phyloP scores from a whole-genome alignment of 2,113 vertebrate genomes.

The Pangasianodon gigas region DNA sequence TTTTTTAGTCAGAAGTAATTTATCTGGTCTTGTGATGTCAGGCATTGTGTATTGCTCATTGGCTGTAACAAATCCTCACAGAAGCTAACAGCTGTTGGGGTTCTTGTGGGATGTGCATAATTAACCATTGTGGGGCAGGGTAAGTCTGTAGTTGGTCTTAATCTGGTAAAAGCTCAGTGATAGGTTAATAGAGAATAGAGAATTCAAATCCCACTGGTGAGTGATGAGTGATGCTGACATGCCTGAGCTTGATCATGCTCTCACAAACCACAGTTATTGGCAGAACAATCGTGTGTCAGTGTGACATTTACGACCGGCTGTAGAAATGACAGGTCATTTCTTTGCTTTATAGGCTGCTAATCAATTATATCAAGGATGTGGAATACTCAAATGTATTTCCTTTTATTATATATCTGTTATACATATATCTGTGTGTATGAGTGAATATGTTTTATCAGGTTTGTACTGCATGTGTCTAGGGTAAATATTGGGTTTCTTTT shows the following conservation, averaged over 20 bases:
- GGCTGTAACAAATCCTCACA: neutral
- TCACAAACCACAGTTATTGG: neutral
- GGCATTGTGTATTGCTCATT: neutral
- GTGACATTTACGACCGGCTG: neutral
- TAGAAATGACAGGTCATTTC: neutral
- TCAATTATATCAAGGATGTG: neutral
- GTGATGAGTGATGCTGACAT: neutral
- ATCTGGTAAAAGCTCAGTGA: neutral
- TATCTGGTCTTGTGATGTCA: neutral
- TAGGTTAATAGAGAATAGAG: neutral
- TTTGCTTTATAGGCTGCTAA: neutral
- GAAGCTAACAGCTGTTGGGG: constrained; percentile 19
- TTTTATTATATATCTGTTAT: neutral
- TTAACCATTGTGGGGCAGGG: constrained; percentile 28
- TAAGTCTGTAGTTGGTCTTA: constrained; percentile 5
- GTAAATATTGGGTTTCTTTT: neutral
- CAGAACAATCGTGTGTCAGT: constrained; percentile 19
- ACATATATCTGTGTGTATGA: neutral
- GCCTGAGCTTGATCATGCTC: neutral
- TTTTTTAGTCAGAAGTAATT: neutral
- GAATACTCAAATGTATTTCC: neutral
- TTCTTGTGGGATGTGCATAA: constrained; percentile 31
- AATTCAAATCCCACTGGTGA: neutral
- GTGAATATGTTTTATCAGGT: neutral
- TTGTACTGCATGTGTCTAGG: neutral